phyloP scores from a whole-genome alignment of 2,113 vertebrate genomes.

The Oenanthe melanoleuca region DNA sequence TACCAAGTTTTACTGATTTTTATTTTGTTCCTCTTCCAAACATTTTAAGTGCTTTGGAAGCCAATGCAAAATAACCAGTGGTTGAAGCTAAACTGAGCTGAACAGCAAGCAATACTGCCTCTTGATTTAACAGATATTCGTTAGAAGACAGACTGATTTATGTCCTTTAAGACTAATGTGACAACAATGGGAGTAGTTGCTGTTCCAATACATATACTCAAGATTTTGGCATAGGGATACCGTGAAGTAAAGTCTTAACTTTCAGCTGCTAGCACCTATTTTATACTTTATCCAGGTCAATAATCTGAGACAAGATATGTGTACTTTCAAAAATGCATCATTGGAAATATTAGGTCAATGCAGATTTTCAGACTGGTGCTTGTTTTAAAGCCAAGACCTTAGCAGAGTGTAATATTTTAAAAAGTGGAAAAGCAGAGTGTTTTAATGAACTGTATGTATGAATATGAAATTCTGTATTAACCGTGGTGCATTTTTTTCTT shows the following conservation, averaged over 20 bases:
- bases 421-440: not conserved
- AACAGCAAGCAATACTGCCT: not conserved
- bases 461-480: not conserved
- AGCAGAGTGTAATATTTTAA: not conserved
- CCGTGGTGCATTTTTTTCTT: not conserved
- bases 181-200: not conserved
- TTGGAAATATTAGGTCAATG: not conserved
- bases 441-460: not conserved
- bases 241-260: not conserved
- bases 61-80: not conserved
- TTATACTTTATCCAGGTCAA: not conserved
- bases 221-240: not conserved
- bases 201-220: not conserved
- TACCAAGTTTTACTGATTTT: not conserved
- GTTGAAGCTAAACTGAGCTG: not conserved
- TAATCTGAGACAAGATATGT: not conserved
- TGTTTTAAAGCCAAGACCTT: not conserved
- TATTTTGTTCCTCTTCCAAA: not conserved
- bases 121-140: not conserved
- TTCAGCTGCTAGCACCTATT: not conserved
- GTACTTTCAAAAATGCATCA: not conserved
- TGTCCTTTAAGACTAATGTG: not conserved
- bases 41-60: not conserved
- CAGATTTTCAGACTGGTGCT: not conserved
- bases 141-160: not conserved